Evolutionary conservation across 2,797 vertebrate genomes (phyloP).

Genomic region (Fistularia commersonii): DNA sequence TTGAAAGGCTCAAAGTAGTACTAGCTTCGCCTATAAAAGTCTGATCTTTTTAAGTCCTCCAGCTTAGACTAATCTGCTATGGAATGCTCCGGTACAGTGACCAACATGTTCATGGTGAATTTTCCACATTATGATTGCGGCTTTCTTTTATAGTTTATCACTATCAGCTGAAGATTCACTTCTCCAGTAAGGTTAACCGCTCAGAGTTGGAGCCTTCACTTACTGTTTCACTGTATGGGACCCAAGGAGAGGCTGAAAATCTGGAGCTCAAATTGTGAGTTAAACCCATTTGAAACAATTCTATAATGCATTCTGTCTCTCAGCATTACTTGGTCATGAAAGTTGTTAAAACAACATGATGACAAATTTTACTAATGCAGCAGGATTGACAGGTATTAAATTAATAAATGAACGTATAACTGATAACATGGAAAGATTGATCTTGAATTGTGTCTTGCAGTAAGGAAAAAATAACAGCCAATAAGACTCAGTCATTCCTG

Average conservation of each 20-base stretch:
- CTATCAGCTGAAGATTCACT: slow-evolving; percentile 81
- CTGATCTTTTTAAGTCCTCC: not conserved
- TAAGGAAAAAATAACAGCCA: slow-evolving; percentile 66
- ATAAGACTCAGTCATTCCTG: slow-evolving; percentile 76
- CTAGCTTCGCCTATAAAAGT: not conserved
- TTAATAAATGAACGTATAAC: no score
- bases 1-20: no score
- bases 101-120: not conserved
- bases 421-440: slow-evolving; percentile 1
- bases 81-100: not conserved
- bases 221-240: slow-evolving; percentile 70
- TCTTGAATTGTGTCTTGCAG: slow-evolving; percentile 40
- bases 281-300: not conserved
- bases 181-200: slow-evolving; percentile 61
- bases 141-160: slow-evolving; percentile 69
- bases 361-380: no score
- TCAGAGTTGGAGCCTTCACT: slow-evolving; percentile 67
- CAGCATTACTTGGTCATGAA: no score
- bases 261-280: slow-evolving; percentile 75
- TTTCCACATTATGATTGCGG: not conserved
- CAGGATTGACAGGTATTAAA: no score
- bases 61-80: not conserved
- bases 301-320: no score
- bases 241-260: slow-evolving; percentile 68
- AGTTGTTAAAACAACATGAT: no score